Base-by-base conservation (phyloP, 2,888 invertebrate species). In the Drosophila villosipedis region DNA sequence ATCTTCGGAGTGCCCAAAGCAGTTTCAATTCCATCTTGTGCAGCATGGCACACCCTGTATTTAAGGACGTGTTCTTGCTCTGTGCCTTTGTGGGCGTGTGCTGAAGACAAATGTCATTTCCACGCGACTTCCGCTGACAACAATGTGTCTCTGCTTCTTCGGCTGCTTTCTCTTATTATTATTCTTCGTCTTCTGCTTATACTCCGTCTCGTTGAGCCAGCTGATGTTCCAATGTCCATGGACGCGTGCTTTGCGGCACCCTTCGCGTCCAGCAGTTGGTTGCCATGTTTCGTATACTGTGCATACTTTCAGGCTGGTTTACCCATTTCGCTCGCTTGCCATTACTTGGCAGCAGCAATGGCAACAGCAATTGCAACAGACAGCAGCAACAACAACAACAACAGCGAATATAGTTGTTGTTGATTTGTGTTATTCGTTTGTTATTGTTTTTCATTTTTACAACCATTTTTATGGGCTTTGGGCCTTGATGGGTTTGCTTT, bases 101-200 rank as follows among this genome's bases (percentile, higher is more conserved):
- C 41, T 75, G 68, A 84, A 87, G 84, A 89, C 88, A 88, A 84
- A 84, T 84, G 90, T 90, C 88, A 88, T 85, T 88, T 90, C 78
- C 90, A 89, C 73, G 84, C 85, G 75, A 73, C 76, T 83, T 73
- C 86, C 83, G 75, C 64, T 75, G 78, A 50, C 71, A 80, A 70
- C 63, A 75, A 74, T 54, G 71, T 71, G 60, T 65, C 61, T 61
- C 41, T 28, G 55, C 57, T 41, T 3, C 30, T 41, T 14, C 39
- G 14, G 4, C 68, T 61, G 58, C 59, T 53, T 43, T 33, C 41
- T 19, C 30, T 55, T n/a, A 14, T 47, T 47, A 3, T 22, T 47
- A 0, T 47, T 25, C 30, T 22, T 14, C 16, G 25, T 61, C 59
- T 57, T 31, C 57, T 53, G 22, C 39, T 55, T 19, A 31, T 19